Conservation (phyloP, 1,140 invertebrate genomes). For the Agrypnia vestita region DNA sequence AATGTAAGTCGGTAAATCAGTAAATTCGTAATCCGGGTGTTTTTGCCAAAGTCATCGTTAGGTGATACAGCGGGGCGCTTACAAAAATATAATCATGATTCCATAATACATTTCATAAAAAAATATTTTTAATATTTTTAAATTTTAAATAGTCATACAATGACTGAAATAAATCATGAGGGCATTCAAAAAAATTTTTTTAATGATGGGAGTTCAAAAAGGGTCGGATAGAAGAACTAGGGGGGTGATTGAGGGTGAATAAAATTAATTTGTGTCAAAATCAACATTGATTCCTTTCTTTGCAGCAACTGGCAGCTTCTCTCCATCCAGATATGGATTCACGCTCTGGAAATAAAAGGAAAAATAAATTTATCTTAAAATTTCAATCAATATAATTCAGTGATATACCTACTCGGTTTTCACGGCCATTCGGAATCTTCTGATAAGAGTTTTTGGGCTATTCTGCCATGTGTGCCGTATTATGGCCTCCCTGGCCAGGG, state of each 20-base stretch:
- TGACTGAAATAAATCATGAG: background rate
- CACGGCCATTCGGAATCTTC: too few relatives aligned
- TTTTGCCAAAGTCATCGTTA: constrained; percentile 56
- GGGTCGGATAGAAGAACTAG: background rate
- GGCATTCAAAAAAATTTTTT: background rate
- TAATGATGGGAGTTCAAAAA: background rate
- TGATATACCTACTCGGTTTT: too few relatives aligned
- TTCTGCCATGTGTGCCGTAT: too few relatives aligned
- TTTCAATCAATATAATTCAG: too few relatives aligned
- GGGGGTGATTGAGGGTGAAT: background rate
- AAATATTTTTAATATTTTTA: constrained; percentile 1
- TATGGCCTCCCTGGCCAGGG: too few relatives aligned
- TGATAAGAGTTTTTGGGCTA: too few relatives aligned
- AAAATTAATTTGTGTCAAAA: constrained; percentile 52
- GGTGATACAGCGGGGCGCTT: constrained; percentile 9
- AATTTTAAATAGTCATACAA: background rate
- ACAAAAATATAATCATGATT: constrained; percentile 55
- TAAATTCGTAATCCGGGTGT: constrained; percentile 53
- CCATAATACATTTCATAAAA: constrained; percentile 47
- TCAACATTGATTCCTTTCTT: constrained; percentile 87
- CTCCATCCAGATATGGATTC: constrained; percentile 87
- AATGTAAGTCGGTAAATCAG: constrained; percentile 43
- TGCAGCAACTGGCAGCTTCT: constrained; percentile 88
- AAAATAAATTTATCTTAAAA: too few relatives aligned
- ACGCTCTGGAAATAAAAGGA: constrained; percentile 74